Conservation (phyloP, 2,797 vertebrate genomes). For the Tinamus major region DNA sequence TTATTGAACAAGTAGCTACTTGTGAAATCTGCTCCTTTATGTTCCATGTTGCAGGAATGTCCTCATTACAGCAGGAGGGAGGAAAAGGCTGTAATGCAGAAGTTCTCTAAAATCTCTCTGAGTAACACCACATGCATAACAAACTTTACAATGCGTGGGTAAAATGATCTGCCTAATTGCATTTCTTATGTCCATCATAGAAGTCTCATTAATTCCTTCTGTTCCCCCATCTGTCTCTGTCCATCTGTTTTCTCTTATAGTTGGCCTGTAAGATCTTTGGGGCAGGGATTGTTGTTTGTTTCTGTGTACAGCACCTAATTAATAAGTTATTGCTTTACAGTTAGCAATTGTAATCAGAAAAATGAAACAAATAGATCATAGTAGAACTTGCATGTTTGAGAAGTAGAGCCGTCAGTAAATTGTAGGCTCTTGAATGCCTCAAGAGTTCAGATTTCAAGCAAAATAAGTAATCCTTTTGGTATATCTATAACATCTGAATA, state of each 20-base stretch:
- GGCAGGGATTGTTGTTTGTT: background rate
- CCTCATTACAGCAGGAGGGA: background rate
- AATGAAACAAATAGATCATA: background rate
- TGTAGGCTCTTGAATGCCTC: background rate
- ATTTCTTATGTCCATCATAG: background rate
- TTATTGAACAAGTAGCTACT: background rate
- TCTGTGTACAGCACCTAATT: background rate
- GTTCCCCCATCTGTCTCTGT: slow-evolving; percentile 52
- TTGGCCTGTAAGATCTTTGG: background rate
- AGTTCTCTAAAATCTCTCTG: background rate
- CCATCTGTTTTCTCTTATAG: slow-evolving; percentile 48
- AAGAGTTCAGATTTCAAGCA: background rate
- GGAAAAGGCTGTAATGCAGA: background rate
- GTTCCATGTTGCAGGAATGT: background rate
- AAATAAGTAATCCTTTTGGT: background rate
- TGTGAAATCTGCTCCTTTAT: background rate
- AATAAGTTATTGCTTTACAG: background rate
- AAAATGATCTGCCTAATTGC: slow-evolving; percentile 30
- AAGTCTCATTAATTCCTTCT: slow-evolving; percentile 45
- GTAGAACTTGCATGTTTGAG: background rate
- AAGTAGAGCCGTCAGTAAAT: background rate
- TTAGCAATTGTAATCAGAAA: background rate
- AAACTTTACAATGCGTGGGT: background rate
- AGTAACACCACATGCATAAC: background rate
- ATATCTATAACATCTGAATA: background rate